Evolutionary conservation across 53 echinoderm and acorn worm genomes (phyloP), one percentile per base, ranked within the genome.

Genomic region (Arbacia lixula): DNA sequence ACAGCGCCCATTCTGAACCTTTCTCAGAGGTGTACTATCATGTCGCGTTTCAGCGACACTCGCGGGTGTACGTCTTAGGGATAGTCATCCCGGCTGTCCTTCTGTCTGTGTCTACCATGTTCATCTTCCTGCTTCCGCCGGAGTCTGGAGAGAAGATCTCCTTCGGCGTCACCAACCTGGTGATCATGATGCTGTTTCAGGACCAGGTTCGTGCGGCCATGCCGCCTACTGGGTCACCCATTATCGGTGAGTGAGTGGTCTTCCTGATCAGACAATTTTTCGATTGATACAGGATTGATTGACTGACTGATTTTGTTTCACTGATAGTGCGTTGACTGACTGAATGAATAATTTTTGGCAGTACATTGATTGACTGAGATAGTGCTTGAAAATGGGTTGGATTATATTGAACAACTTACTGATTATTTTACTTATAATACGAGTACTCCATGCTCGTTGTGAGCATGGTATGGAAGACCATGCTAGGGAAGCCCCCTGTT

Each of bases 81-180:
- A 83, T 91, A 9, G 36, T 91, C 26, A 68, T 87, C 49, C 91
- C 91, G 2, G 87, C 87, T 6, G 34, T 87, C 29, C 32, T 91
- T 3, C 75, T 91, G 4, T 63, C 83, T 6, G 11, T 91, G 62
- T 68, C 87, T 16, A 87, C 91, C 42, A 27, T 84, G 56, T 38
- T 72, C 33, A 84, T 91, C 29, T 87, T 87, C 64, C 53, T 83
- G 14, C 66, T 91, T 53, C 91, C 91, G 3, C 84, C 83, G 1
- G 91, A 87, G 58, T 91, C 91, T 36, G 91, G 91, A 35, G 91
- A 91, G 68, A 91, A 87, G 84, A 86, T 91, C 35, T 87, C 91
- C 2, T 66, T 91, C 12, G 91, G 86, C 35, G 87, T 87, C 67
- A 76, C 91, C 10, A 91, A 86, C 36, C 84, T 91, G 2, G 51